These are phyloP conservation scores for Trachelipus rathkii DNA, from an alignment of 1,140 invertebrate species.

Conservation along the genomic window DNA sequence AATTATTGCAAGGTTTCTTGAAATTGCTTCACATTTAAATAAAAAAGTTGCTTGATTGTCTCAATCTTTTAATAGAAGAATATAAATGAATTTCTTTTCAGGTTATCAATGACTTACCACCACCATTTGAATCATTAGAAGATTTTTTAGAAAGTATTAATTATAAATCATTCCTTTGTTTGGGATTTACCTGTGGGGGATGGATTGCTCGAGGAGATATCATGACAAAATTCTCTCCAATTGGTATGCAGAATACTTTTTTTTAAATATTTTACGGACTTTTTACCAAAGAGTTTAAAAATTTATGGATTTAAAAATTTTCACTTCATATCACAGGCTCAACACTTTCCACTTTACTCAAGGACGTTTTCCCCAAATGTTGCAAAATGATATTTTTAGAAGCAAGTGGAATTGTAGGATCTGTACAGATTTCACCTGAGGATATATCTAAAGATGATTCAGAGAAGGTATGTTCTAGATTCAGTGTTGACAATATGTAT, in stretches of 20 bases:
- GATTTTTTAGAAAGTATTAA: background rate
- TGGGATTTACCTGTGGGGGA: background rate
- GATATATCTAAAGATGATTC: too few relatives aligned
- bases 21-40: too few relatives aligned
- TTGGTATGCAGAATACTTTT: background rate
- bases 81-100: background rate
- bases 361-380: background rate
- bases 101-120: background rate
- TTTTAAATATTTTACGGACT: background rate
- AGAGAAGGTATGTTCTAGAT: too few relatives aligned
- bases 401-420: background rate
- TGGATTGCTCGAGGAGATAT: background rate
- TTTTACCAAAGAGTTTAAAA: too few relatives aligned
- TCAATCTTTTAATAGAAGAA: too few relatives aligned
- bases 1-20: too few relatives aligned
- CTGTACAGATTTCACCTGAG: background rate
- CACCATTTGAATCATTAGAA: background rate
- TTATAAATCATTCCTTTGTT: background rate
- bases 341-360: background rate
- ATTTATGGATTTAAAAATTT: too few relatives aligned
- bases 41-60: too few relatives aligned
- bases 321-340: too few relatives aligned
- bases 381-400: background rate
- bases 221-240: background rate
- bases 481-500: too few relatives aligned